Evolutionary conservation across 2,888 invertebrate species (phyloP).

Genomic region (Thereva nobilitata): DNA sequence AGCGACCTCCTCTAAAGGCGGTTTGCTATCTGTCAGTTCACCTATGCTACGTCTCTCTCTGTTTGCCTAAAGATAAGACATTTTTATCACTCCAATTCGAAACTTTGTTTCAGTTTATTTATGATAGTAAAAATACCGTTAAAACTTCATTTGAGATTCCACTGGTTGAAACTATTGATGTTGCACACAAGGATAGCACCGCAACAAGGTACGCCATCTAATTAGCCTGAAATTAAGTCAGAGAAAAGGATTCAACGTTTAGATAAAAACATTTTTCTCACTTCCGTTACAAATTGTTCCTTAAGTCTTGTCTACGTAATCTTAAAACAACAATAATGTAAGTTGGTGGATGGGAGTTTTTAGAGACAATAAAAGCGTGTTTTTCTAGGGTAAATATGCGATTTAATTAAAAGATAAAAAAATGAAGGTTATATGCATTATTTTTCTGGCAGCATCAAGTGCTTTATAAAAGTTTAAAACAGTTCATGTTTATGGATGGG

Average conservation of each 20-base stretch:
- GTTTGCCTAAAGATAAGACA: no score
- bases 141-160: neutral
- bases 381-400: neutral
- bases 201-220: constrained; percentile 19
- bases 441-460: no score
- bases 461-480: no score
- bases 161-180: constrained; percentile 9
- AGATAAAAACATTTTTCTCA: constrained; percentile 9
- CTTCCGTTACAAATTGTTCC: constrained; percentile 10
- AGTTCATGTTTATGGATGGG: no score
- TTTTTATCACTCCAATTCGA: neutral
- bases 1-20: no score
- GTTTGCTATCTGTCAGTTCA: no score
- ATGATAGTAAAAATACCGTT: neutral
- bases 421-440: neutral
- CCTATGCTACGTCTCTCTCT: no score
- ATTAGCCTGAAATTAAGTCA: constrained; percentile 19
- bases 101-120: neutral
- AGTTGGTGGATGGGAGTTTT: neutral
- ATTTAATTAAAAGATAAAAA: constrained; percentile 32
- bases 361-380: constrained; percentile 6
- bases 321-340: neutral
- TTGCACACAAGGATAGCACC: constrained; percentile 18
- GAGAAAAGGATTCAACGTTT: neutral
- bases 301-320: constrained; percentile 2